Percentiles rank a stretch among this genome's conserved stretches.
phyloP scores from a whole-genome alignment of 2,888 invertebrate genomes.

The Xestia sexstrigata region DNA sequence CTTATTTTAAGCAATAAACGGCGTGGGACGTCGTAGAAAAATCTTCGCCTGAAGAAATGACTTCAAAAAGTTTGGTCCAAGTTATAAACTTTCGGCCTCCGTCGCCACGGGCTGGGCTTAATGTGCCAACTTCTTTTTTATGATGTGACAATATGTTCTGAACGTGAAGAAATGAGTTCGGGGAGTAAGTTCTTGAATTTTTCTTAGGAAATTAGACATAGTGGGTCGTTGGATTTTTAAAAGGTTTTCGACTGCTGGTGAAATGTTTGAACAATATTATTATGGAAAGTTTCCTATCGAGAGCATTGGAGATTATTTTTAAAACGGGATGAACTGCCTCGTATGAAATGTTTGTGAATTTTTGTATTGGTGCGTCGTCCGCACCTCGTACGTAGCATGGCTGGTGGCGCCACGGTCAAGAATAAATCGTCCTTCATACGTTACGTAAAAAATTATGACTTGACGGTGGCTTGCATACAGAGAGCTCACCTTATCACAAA shows the following conservation, averaged over 20 bases:
- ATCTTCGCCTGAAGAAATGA: slow-evolving; percentile 81
- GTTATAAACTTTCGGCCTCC: slow-evolving; percentile 61
- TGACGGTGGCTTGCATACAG: not conserved
- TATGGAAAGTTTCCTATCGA: not conserved
- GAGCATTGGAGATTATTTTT: not conserved
- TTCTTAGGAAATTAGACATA: slow-evolving; percentile 3
- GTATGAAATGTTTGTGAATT: not conserved
- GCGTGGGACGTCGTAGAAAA: slow-evolving; percentile 84
- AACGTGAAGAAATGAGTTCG: slow-evolving; percentile 52
- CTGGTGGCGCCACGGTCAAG: not conserved
- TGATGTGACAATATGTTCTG: slow-evolving; percentile 67
- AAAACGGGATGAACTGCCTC: not conserved
- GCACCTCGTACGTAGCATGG: not conserved
- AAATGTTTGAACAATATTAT: not conserved
- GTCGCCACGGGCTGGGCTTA: slow-evolving; percentile 50
- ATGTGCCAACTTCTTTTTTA: slow-evolving; percentile 66
- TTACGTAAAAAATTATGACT: not conserved
- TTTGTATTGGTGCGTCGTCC: not conserved
- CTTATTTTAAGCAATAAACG: slow-evolving; percentile 89
- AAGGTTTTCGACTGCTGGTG: not conserved
- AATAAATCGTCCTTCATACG: not conserved
- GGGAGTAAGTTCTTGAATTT: slow-evolving; percentile 7
- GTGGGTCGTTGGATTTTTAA: not conserved
- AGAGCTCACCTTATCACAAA: not conserved
- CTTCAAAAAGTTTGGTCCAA: slow-evolving; percentile 69